Percentiles rank a stretch among this genome's conserved stretches.
These are phyloP conservation scores for Cepphus grylle DNA, from an alignment of 2,113 vertebrate species.

Conservation along the genomic window DNA sequence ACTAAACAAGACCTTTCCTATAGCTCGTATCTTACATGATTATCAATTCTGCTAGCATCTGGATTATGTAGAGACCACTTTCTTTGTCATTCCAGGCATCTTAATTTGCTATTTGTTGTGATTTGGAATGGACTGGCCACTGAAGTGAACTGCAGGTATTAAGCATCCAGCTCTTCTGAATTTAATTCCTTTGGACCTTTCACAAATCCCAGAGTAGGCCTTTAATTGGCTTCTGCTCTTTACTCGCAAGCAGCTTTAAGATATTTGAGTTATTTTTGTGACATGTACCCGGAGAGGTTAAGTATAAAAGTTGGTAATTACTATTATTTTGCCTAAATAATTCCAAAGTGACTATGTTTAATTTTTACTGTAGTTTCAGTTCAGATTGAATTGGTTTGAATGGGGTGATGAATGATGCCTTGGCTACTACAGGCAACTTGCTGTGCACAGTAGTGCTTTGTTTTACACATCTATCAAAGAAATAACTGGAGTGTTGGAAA, in stretches of 20 bases:
- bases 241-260: neutral
- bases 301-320: neutral
- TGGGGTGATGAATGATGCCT: neutral
- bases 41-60: neutral
- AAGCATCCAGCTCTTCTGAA: neutral
- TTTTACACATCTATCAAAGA: conserved; percentile 47
- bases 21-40: neutral
- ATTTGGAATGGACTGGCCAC: neutral
- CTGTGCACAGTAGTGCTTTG: neutral
- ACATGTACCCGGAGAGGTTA: neutral
- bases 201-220: neutral
- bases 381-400: neutral
- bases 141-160: neutral
- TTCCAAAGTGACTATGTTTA: neutral
- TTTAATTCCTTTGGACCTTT: neutral
- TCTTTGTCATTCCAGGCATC: neutral
- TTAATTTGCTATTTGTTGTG: neutral
- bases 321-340: neutral
- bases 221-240: neutral
- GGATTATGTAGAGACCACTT: neutral
- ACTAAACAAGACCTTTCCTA: neutral
- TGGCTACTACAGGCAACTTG: neutral
- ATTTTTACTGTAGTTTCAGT: neutral
- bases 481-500: conserved; percentile 44
- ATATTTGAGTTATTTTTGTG: neutral